Base-by-base conservation (phyloP, 2,113 vertebrate genomes). In the Asarcornis scutulata region DNA sequence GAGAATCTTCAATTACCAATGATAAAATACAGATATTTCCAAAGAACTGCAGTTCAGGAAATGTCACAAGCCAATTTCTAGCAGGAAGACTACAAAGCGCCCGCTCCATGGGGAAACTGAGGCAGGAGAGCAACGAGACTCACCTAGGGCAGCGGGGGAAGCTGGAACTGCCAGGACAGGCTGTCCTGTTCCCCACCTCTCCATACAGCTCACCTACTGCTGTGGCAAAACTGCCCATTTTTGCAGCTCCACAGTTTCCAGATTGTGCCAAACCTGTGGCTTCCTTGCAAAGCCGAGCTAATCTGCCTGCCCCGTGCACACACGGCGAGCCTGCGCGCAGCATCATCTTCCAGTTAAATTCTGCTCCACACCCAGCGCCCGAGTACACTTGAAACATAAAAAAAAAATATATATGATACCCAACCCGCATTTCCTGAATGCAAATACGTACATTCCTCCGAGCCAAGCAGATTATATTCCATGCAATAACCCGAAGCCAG, bases 401-500 rank as follows among this genome's bases (percentile, higher is more conserved):
- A 48, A 48, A 48, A 20, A 44, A 17, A 97, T 40, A 96, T 40
- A 96, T 76, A 95, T 26, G 66, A 95, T 92, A 91, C 82, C 83
- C 88, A 96, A 74, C 83, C 94, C 83, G 82, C 92, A 93, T 95
- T 95, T 96, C 91, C 96, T 94, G 88, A 96, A 97, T 94, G 95
- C 91, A 96, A 97, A 96, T 94, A 96, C 92, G 96, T 95, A 94
- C 92, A 95, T 95, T 96, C 95, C 95, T 95, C 91, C 1, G 1
- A 96, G 96, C 83, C 93, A 89, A 91, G 96, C 83, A 96, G 96
- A 96, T 96, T 96, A 96, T 94, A 96, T 94, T 95, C 91, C 96
- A 94, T 76, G 93, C 92, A 91, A 62, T 36, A 97, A 81, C 15
- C 94, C 93, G 95, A 96, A 95, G 96, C 88, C 74, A 5, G 92